Conservation (phyloP, 2,888 invertebrate genomes). For the Lochmaea crataegi region DNA sequence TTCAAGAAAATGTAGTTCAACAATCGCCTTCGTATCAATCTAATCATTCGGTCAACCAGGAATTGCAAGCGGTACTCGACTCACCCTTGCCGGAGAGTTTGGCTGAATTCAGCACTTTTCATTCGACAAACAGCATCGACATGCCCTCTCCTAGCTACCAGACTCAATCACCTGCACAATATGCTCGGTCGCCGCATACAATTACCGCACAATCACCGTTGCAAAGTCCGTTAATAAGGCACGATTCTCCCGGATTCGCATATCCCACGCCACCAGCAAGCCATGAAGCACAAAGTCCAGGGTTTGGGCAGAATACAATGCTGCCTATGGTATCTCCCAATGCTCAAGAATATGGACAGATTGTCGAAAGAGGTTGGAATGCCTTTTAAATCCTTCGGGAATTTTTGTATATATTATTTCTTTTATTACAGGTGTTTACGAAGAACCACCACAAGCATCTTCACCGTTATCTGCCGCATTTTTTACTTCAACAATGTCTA, state of each 20-base stretch:
- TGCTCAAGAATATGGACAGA: constrained; percentile 62
- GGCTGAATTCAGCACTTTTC: constrained; percentile 86
- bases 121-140: constrained; percentile 65
- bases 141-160: constrained; percentile 64
- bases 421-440: constrained; percentile 65
- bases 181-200: constrained; percentile 61
- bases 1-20: constrained; percentile 66
- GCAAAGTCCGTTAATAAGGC: constrained; percentile 72
- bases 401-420: not conserved
- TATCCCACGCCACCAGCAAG: constrained; percentile 92
- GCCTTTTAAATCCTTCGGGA: not conserved
- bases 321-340: constrained; percentile 65
- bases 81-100: constrained; percentile 83
- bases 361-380: constrained; percentile 58
- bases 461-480: constrained; percentile 87
- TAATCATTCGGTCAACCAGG: constrained; percentile 73
- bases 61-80: constrained; percentile 81
- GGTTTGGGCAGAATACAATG: constrained; percentile 62
- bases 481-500: constrained; percentile 86
- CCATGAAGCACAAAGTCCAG: constrained; percentile 82
- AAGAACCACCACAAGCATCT: constrained; percentile 78
- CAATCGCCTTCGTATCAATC: constrained; percentile 67
- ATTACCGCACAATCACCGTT: constrained; percentile 71
- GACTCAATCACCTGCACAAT: constrained; percentile 64
- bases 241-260: constrained; percentile 80